These are phyloP conservation scores for Galaxias olidus DNA, from an alignment of 2,797 vertebrate genomes.

Conservation along the genomic window DNA sequence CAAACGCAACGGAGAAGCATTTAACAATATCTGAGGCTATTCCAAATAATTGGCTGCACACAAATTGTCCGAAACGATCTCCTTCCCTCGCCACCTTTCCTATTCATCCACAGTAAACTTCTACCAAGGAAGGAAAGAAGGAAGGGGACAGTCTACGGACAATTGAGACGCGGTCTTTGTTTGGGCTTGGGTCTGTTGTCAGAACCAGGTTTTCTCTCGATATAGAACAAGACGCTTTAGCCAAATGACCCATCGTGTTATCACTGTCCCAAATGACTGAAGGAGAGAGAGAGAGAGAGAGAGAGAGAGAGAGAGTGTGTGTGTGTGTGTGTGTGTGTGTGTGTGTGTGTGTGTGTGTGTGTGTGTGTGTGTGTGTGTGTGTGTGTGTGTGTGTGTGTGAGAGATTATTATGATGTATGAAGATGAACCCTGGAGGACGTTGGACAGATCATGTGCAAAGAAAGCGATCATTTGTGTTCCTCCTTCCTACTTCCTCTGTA, in stretches of 20 bases:
- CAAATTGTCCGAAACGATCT: no score
- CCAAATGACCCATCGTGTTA: conserved; percentile 49
- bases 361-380: no score
- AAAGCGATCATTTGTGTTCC: conserved; percentile 26
- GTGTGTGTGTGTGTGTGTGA: no score
- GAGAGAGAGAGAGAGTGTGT: background rate
- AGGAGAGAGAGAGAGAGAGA: background rate
- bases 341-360: no score
- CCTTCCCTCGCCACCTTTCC: no score
- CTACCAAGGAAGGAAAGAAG: no score
- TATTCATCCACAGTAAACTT: no score
- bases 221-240: conserved; percentile 13
- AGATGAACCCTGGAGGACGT: conserved; percentile 29
- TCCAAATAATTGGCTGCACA: no score
- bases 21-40: no score
- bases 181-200: no score
- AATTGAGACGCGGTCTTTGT: no score
- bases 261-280: conserved; percentile 24
- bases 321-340: conserved; percentile 25
- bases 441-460: conserved; percentile 38
- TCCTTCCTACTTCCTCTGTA: conserved; percentile 32
- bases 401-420: background rate
- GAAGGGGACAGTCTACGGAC: no score
- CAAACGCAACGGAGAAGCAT: conserved; percentile 9
- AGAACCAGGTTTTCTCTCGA: conserved; percentile 26